Evolutionary conservation across 2,797 vertebrate species (phyloP).

Genomic region (Sebastes variabilis): DNA sequence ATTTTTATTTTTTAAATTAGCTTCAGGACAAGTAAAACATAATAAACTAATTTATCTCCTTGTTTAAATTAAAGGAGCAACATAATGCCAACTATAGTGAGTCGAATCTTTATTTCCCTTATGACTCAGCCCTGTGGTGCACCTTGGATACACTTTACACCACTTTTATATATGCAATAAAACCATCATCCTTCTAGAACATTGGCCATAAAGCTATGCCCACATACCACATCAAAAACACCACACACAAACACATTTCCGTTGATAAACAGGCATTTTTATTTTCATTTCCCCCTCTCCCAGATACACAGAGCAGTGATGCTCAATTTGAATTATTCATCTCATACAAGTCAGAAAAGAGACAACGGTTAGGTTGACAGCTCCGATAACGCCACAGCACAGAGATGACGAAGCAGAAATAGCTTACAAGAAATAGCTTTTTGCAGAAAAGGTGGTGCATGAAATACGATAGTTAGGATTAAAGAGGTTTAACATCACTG

Average conservation of each 20-base stretch:
- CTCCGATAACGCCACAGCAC: conserved; percentile 42
- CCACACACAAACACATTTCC: not conserved
- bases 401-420: conserved; percentile 18
- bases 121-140: not conserved
- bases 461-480: conserved; percentile 15
- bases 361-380: conserved; percentile 17
- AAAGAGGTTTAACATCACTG: conserved; percentile 35
- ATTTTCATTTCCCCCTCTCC: conserved; percentile 15
- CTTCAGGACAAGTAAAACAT: not conserved
- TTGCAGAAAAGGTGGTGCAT: conserved; percentile 10
- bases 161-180: not conserved
- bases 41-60: not conserved
- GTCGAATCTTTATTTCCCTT: not conserved
- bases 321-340: conserved; percentile 14
- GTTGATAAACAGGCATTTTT: conserved; percentile 29
- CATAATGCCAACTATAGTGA: not conserved
- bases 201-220: not conserved
- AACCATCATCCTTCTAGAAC: not conserved
- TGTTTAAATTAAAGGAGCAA: not conserved
- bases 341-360: conserved; percentile 30
- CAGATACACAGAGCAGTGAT: conserved; percentile 24
- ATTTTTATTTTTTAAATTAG: not conserved
- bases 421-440: conserved; percentile 28
- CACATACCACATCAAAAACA: not conserved
- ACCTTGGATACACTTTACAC: not conserved